These are phyloP conservation scores for Pachyramphus minor DNA, from an alignment of 2,113 vertebrate species.

Conservation along the genomic window DNA sequence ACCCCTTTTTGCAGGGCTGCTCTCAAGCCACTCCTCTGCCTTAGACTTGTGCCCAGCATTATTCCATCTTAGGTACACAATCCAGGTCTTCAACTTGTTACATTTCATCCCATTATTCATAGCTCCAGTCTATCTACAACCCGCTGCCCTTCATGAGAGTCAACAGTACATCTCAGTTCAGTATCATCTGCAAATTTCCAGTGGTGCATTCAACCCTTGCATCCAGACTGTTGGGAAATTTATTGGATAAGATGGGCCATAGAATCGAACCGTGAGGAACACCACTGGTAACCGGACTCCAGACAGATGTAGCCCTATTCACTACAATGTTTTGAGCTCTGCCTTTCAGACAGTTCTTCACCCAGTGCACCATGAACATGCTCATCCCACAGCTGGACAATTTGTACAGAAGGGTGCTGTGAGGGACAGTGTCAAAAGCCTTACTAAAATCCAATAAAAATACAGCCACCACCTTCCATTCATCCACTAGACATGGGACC, in stretches of 20 bases:
- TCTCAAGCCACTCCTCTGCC: not conserved
- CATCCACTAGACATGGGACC: rapidly evolving
- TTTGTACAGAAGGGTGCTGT: no score
- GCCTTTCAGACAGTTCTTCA: no score
- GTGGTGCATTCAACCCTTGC: not conserved
- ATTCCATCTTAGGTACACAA: not conserved
- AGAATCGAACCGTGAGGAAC: not conserved
- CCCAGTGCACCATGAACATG: no score
- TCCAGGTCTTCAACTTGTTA: not conserved
- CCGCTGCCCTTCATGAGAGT: not conserved
- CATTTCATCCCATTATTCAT: not conserved
- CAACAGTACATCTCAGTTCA: not conserved
- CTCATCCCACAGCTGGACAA: no score
- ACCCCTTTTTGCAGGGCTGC: not conserved
- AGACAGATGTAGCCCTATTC: no score
- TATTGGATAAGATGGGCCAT: not conserved
- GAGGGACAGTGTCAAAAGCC: no score
- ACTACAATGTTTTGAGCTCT: no score
- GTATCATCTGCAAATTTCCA: not conserved
- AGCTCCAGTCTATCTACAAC: not conserved
- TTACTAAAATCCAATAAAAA: not conserved
- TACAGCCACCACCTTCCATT: not conserved
- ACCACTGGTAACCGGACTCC: no score
- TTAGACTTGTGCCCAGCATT: not conserved
- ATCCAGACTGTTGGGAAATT: not conserved